These are phyloP conservation scores for Masticophis lateralis DNA, from an alignment of 2,797 vertebrate species.

Conservation along the genomic window DNA sequence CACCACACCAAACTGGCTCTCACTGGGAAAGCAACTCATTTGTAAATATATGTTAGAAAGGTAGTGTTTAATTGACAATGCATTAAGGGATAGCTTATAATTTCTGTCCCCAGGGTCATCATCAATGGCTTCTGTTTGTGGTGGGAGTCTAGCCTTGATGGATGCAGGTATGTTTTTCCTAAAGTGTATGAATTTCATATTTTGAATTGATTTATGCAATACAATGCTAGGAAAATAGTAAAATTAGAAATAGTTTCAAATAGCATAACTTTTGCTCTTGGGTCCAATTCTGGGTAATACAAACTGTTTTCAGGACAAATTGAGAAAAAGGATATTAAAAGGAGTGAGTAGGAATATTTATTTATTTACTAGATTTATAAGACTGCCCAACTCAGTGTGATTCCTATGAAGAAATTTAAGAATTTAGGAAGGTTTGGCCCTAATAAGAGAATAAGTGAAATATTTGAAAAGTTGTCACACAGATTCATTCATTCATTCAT, in stretches of 20 bases:
- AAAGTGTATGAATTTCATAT: neutral
- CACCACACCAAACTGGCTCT: neutral
- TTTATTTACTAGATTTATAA: neutral
- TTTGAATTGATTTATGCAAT: neutral
- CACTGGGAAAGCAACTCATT: neutral
- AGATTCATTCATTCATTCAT: neutral
- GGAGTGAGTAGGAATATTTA: neutral
- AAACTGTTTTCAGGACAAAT: neutral
- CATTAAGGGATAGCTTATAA: neutral
- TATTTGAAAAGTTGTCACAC: neutral
- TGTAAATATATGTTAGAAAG: constrained; percentile 1
- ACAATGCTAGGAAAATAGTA: neutral
- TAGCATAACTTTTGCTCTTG: neutral
- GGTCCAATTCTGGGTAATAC: neutral
- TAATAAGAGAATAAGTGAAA: neutral
- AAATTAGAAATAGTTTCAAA: neutral
- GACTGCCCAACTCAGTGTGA: neutral
- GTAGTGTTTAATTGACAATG: neutral
- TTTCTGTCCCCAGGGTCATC: constrained; percentile 83
- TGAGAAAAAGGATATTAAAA: neutral
- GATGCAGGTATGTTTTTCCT: constrained; percentile 85
- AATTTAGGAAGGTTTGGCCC: neutral
- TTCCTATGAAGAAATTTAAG: neutral
- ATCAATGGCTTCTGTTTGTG: constrained; percentile 96
- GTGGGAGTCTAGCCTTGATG: constrained; percentile 94